phyloP scores from a whole-genome alignment of 2,797 vertebrate genomes.

The Helarctos malayanus region DNA sequence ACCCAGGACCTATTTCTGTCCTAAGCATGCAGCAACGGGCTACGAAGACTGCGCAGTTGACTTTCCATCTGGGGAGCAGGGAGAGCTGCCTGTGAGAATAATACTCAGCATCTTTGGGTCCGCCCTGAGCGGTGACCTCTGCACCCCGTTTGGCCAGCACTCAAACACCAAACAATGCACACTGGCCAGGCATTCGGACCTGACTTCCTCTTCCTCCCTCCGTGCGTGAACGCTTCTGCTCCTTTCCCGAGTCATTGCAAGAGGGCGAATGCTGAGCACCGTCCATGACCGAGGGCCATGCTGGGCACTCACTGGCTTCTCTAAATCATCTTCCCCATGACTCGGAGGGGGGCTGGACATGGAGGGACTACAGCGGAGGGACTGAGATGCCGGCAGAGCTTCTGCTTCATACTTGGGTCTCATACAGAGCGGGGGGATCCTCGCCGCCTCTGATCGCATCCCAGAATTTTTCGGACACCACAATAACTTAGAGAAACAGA shows the following conservation, averaged over 20 bases:
- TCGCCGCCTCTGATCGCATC: background rate
- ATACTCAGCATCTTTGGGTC: background rate
- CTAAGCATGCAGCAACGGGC: fast-evolving
- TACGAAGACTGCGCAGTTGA: fast-evolving
- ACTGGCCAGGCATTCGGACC: fast-evolving
- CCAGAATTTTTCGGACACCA: background rate
- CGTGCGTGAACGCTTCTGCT: fast-evolving
- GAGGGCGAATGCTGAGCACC: fast-evolving
- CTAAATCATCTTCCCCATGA: background rate
- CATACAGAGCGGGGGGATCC: background rate
- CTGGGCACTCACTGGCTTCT: background rate
- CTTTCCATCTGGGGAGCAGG: background rate
- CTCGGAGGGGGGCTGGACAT: background rate
- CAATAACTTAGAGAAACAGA: background rate
- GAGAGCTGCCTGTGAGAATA: background rate
- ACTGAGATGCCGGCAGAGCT: background rate
- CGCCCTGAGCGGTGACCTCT: background rate
- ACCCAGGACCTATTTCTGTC: background rate
- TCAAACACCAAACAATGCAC: fast-evolving
- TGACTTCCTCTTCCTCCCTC: background rate
- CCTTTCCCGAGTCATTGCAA: background rate
- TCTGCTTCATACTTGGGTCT: background rate
- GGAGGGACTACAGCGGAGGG: no score
- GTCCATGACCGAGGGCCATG: fast-evolving
- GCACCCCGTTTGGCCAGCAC: fast-evolving